Evolutionary conservation across 2,888 invertebrate species (phyloP), one percentile per base, ranked within the genome.

Genomic region (Glaucopsyche alexis): DNA sequence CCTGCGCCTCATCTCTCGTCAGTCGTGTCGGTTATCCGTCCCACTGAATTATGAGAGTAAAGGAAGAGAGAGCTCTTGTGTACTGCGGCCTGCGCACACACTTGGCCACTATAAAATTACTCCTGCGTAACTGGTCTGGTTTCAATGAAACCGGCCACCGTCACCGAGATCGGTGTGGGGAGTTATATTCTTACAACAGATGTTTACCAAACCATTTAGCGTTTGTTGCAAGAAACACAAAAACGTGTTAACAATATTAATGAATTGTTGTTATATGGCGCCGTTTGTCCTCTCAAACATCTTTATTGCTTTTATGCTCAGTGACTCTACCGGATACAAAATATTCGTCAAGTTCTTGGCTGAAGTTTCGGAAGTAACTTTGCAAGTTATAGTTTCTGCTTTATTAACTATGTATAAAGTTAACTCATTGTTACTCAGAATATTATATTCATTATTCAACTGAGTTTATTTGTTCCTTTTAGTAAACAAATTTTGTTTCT

Each of bases 301-400:
- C 19, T 55, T 16, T 55, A 55, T 55, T 55, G 19, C 19, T 55
- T 55, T 19, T 16, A 16, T 9, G 55, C 55, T 55, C 11, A 8
- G 16, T 19, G 55, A 19, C 19, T 55, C 55, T 11, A 55, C 55
- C 55, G 55, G 55, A 55, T 19, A 19, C 55, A 55, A 16, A 55
- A 11, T 55, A 55, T 55, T 55, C 55, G 55, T 55, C 55, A 55
- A 55, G 55, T 11, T 29, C 19, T 55, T 55, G 19, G 55, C 19
- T 11, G 19, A 11, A 55, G 19, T 55, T 55, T 55, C 16, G 19
- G 55, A 55, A 55, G 29, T 29, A 29, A 29, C 19, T 55, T 29
- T 19, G 19, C 52, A 52, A 52, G 16, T 55, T 4, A 55, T 55
- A 55, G 55, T 55, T 55, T 55, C 19, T 19, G 55, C 19, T 55